Percentiles rank a stretch among this genome's conserved stretches.
phyloP scores from a whole-genome alignment of 1,140 invertebrate species.

The Dinothrombium tinctorium region DNA sequence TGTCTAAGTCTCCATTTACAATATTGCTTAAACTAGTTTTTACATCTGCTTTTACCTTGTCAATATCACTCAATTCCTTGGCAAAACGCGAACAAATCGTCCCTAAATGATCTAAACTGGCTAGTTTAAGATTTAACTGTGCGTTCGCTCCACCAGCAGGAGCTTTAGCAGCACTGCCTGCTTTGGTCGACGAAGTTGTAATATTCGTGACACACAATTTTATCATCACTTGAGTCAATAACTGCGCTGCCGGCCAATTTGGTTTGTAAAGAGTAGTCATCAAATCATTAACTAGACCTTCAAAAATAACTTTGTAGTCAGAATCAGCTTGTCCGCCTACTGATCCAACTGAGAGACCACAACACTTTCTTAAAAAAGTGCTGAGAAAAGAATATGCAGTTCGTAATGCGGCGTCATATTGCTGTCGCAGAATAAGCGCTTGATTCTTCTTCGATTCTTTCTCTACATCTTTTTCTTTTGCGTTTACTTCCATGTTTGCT shows the following conservation, averaged over 20 bases:
- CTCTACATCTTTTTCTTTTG: constrained; percentile 12
- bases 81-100: constrained; percentile 80
- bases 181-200: constrained; percentile 18
- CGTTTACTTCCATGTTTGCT: constrained; percentile 10
- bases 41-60: constrained; percentile 23
- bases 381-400: constrained; percentile 82
- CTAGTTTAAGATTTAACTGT: constrained; percentile 80
- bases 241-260: constrained; percentile 93
- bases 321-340: constrained; percentile 64
- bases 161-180: constrained; percentile 44
- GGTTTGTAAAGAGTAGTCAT: constrained; percentile 93
- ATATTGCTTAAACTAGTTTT: constrained; percentile 19
- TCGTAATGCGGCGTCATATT: constrained; percentile 65
- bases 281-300: constrained; percentile 96
- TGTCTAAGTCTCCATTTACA: constrained; percentile 4
- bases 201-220: constrained; percentile 79
- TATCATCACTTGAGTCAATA: constrained; percentile 74
- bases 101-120: constrained; percentile 89
- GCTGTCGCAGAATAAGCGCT: constrained; percentile 7
- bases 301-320: constrained; percentile 88
- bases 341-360: background rate
- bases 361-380: constrained; percentile 82
- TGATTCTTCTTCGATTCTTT: constrained; percentile 12
- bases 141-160: constrained; percentile 25
- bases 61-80: constrained; percentile 28